These are phyloP conservation scores for Dasyurus viverrinus DNA, from an alignment of 2,113 vertebrate genomes.

Conservation along the genomic window DNA sequence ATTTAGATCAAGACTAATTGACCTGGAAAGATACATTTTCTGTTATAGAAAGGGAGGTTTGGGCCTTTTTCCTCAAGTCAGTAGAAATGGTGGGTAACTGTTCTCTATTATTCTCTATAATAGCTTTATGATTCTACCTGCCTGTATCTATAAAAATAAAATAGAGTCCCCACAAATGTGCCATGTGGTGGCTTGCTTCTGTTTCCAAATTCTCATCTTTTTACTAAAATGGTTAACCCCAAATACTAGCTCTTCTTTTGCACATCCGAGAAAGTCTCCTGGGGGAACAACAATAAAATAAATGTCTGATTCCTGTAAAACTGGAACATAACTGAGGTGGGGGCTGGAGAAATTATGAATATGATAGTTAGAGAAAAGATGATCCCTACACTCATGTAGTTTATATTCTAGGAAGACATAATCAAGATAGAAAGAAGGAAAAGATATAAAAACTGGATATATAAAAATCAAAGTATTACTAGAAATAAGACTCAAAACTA, in stretches of 20 bases:
- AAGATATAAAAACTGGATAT: neutral
- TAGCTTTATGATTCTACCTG: slow-evolving; percentile 41
- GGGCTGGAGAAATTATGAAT: neutral
- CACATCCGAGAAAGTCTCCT: slow-evolving; percentile 13
- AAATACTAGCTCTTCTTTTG: slow-evolving; percentile 34
- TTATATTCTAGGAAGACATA: neutral
- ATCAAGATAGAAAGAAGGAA: neutral
- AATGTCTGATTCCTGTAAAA: neutral
- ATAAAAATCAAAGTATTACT: neutral
- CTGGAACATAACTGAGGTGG: neutral
- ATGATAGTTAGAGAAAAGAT: neutral
- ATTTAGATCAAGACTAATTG: slow-evolving; percentile 50
- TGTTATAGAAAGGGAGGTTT: slow-evolving; percentile 35
- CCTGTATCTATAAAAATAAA: slow-evolving; percentile 42
- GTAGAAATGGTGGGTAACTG: slow-evolving; percentile 29
- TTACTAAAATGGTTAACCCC: slow-evolving; percentile 16
- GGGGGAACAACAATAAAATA: neutral
- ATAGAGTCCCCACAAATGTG: slow-evolving; percentile 19
- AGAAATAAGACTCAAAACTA: neutral
- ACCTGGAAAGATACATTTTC: slow-evolving; percentile 45
- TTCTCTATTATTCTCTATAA: slow-evolving; percentile 49
- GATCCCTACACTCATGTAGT: neutral
- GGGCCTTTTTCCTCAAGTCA: slow-evolving; percentile 21
- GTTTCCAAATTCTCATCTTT: slow-evolving; percentile 45
- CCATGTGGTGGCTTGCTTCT: neutral